Conservation (phyloP, 35 echinoderm and acorn worm genomes). For the Lytechinus pictus region DNA sequence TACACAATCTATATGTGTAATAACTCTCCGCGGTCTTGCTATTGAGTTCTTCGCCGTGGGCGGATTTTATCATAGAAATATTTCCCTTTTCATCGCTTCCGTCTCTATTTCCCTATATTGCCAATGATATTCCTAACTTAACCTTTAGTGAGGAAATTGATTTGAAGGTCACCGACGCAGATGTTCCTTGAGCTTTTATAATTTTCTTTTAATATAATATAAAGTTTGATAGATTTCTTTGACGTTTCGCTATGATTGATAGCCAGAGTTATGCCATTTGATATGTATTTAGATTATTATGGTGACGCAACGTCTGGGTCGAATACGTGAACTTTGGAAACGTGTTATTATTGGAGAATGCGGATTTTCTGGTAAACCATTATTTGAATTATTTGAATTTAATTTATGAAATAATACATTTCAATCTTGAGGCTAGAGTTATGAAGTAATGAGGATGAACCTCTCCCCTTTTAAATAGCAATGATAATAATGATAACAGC, state of each 20-base stretch:
- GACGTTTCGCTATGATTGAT: not conserved
- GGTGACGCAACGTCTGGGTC: too few relatives aligned
- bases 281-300: too few relatives aligned
- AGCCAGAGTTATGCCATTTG: too few relatives aligned
- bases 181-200: not conserved
- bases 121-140: not conserved
- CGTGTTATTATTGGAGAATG: too few relatives aligned
- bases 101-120: not conserved
- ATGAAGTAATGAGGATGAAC: too few relatives aligned
- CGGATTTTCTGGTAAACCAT: too few relatives aligned
- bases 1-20: not conserved
- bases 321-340: too few relatives aligned
- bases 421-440: too few relatives aligned
- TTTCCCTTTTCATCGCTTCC: not conserved
- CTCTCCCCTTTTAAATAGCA: too few relatives aligned
- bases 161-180: not conserved
- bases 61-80: not conserved
- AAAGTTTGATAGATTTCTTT: not conserved
- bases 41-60: not conserved
- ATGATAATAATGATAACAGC: too few relatives aligned
- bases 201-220: not conserved
- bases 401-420: too few relatives aligned
- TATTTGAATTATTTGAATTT: too few relatives aligned
- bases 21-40: not conserved
- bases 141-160: conserved; percentile 11